A percentile compares a stretch with the other conserved stretches of the same genome.
phyloP scores from a whole-genome alignment of 2,797 vertebrate species.

The Ispidina picta region DNA sequence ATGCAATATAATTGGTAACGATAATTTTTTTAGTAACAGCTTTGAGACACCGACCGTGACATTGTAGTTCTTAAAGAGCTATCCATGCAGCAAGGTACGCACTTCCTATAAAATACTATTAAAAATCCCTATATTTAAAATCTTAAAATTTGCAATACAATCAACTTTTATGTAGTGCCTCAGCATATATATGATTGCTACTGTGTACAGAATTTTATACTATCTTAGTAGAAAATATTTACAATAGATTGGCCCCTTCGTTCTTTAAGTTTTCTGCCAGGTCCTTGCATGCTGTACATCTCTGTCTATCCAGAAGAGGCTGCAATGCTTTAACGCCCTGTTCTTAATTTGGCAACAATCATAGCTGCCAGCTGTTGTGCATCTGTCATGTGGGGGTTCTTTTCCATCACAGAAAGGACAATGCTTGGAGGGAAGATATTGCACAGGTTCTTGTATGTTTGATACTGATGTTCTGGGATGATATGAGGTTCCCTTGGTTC shows the following conservation, averaged over 20 bases:
- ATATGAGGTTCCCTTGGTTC: constrained; percentile 90
- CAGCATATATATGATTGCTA: constrained; percentile 36
- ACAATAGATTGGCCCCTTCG: constrained; percentile 60
- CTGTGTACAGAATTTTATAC: constrained; percentile 59
- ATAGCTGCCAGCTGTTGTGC: constrained; percentile 96
- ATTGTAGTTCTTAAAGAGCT: constrained; percentile 70
- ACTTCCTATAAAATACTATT: constrained; percentile 78
- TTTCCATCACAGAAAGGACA: constrained; percentile 98
- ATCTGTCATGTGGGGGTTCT: constrained; percentile 96
- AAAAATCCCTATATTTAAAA: constrained; percentile 77
- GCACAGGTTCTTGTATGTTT: constrained; percentile 98
- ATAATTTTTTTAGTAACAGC: constrained; percentile 65
- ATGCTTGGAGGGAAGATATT: constrained; percentile 96
- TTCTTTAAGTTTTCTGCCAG: neutral
- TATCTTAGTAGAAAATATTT: constrained; percentile 65
- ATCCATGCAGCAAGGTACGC: constrained; percentile 92
- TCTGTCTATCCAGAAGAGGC: constrained; percentile 14
- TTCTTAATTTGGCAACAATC: constrained; percentile 94
- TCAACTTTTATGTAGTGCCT: constrained; percentile 56
- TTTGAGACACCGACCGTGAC: constrained; percentile 71
- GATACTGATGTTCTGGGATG: constrained; percentile 96
- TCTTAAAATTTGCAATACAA: constrained; percentile 66
- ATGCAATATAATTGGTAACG: constrained; percentile 80
- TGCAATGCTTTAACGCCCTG: constrained; percentile 76
- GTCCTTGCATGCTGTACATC: neutral